Conservation (phyloP, 2,113 vertebrate species). For the Sceloporus tristichus region DNA sequence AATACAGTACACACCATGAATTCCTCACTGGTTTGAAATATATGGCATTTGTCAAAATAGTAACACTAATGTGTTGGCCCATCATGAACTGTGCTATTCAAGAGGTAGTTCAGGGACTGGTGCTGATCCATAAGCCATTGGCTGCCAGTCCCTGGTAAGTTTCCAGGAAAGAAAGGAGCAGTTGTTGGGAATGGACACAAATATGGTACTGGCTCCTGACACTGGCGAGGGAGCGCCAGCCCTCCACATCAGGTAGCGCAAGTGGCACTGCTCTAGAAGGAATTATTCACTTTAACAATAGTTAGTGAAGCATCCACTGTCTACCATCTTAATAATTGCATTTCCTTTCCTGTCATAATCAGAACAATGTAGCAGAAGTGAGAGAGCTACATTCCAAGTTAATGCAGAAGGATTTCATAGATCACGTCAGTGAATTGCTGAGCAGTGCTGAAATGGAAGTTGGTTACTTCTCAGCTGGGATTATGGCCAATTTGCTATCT, state of each 20-base stretch:
- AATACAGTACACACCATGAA: background rate
- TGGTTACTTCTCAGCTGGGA: constrained; percentile 91
- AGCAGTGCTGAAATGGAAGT: constrained; percentile 89
- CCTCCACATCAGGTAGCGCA: no score
- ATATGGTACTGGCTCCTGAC: no score
- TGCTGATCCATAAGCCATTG: no score
- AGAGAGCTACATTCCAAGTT: constrained; percentile 84
- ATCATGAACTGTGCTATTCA: background rate
- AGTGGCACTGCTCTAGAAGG: no score
- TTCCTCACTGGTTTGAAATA: background rate
- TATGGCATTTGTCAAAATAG: background rate
- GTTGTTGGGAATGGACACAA: no score
- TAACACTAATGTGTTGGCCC: background rate
- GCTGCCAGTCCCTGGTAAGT: no score
- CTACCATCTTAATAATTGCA: background rate
- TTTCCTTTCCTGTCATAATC: background rate
- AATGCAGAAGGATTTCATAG: constrained; percentile 85
- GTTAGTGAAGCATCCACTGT: background rate
- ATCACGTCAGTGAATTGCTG: constrained; percentile 83
- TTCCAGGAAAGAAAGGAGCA: no score
- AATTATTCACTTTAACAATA: background rate
- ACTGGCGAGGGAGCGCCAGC: no score
- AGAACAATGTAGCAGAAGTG: constrained; percentile 95
- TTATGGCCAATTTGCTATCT: constrained; percentile 88
- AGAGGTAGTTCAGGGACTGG: no score